Evolutionary conservation across 1,140 invertebrate species (phyloP).

Genomic region (Chymomyza costata): DNA sequence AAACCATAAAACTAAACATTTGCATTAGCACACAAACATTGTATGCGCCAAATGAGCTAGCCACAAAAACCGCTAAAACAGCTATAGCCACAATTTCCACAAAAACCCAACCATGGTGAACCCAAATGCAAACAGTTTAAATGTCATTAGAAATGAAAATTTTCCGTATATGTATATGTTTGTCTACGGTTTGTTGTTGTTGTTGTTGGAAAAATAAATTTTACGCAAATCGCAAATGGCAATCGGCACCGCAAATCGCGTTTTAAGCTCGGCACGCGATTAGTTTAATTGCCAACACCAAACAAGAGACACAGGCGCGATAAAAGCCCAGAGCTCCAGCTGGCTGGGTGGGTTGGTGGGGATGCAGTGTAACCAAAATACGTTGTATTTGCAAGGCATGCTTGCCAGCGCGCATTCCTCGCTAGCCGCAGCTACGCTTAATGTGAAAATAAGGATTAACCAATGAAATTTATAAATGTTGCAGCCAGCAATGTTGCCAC

Average conservation of each 20-base stretch:
- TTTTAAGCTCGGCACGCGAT: slow-evolving; percentile 74
- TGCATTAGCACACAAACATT: slow-evolving; percentile 34
- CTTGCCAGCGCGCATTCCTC: slow-evolving; percentile 1
- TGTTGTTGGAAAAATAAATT: slow-evolving; percentile 57
- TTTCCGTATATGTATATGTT: too few relatives aligned
- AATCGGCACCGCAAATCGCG: slow-evolving; percentile 70
- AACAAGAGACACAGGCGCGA: neutral
- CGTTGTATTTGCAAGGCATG: slow-evolving; percentile 51
- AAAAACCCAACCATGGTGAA: slow-evolving; percentile 6
- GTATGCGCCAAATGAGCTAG: slow-evolving; percentile 20
- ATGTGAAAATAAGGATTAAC: slow-evolving; percentile 74
- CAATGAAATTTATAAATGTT: slow-evolving; percentile 74
- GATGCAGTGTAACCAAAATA: slow-evolving; percentile 52
- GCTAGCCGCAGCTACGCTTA: slow-evolving; percentile 43
- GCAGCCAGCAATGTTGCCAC: slow-evolving; percentile 2
- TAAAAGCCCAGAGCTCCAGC: neutral
- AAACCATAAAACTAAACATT: slow-evolving; percentile 59
- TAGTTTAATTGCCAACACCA: slow-evolving; percentile 70
- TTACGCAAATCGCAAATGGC: slow-evolving; percentile 27
- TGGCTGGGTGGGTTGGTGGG: neutral
- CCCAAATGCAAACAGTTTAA: slow-evolving; percentile 55
- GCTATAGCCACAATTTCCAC: slow-evolving; percentile 1
- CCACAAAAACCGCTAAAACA: slow-evolving; percentile 56
- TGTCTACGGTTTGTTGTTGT: neutral
- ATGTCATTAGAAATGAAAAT: slow-evolving; percentile 34